Percentiles rank a stretch among this genome's conserved stretches.
phyloP scores from a whole-genome alignment of 37 sponge, comb jelly and placozoan genomes.

The Aplysina aerophoba region DNA sequence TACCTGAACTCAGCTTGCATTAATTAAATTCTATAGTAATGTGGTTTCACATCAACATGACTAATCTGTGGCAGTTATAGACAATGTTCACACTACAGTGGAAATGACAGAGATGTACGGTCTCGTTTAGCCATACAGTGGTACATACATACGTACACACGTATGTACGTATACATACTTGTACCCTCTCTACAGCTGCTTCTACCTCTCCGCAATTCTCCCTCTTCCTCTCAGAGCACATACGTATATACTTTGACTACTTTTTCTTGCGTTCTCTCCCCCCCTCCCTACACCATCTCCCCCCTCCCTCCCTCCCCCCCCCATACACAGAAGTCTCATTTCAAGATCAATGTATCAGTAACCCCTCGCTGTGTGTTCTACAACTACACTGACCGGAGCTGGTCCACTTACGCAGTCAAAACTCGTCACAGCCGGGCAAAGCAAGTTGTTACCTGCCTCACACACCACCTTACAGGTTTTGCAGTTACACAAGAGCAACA shows the following conservation, averaged over 20 bases:
- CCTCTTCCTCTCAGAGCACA: no score
- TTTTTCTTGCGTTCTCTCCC: no score
- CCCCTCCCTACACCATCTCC: no score
- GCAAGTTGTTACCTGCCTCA: neutral
- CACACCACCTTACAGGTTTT: conserved; percentile 5
- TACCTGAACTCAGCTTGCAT: no score
- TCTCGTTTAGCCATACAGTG: neutral
- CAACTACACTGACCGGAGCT: neutral
- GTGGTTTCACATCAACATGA: neutral
- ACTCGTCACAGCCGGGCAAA: neutral
- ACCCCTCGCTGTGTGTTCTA: neutral
- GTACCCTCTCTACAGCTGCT: no score
- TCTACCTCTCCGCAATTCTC: no score
- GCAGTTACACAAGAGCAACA: neutral
- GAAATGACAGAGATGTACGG: no score
- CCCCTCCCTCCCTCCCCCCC: no score
- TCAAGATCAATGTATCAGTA: neutral
- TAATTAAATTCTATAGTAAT: no score
- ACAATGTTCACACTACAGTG: neutral
- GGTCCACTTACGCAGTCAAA: conserved; percentile 12
- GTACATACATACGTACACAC: neutral
- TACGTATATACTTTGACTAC: no score
- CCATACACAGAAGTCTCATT: no score
- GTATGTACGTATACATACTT: no score
- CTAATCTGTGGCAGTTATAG: neutral